Base-by-base conservation (phyloP, 1,140 invertebrate genomes). In the Drosophila ercepeae region DNA sequence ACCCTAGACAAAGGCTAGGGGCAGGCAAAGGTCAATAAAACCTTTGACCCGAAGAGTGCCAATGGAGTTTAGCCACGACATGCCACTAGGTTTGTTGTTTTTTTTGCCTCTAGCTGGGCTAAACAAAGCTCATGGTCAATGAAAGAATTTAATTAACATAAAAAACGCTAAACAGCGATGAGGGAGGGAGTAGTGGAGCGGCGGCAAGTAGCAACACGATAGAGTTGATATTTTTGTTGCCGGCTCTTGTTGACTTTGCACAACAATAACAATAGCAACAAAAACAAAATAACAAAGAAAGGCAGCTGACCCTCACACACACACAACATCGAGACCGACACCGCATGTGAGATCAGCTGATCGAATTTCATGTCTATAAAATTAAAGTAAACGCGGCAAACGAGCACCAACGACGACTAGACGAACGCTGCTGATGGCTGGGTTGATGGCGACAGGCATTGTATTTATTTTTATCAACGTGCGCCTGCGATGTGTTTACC, bases 101-200 rank as follows among this genome's bases (percentile, higher is more conserved):
- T 63, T 51, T 18, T 32, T 44, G 57, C 57, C 27, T 44, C 58
- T 29, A 45, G 50, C 34, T 41, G 32, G 50, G 50, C 34, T 41
- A 39, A 69, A 44, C 52, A 44, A 53, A 61, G 57, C 83, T 86
- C 82, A 86, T 86, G 82, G 82, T 86, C 82, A 86, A 88, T 81
- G 78, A 77, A 88, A 88, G 77, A 74, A 82, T 82, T 86, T 88
- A 88, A 86, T 86, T 86, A 86, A 74, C 79, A 83, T 83, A 75
- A 65, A 74, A 69, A 68, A 64, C 49, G 48, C 54, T 63, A 39
- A 39, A 68, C 60, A 65, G 52, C 25, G 59, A 53, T n/a, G 58
- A 29, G 14, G 44, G 45, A 25, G 29, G 44, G 7, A 16, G 21
- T 19, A 39, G 41, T 18, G 58, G 25, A 52, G 19, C 27, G 36